Conservation (phyloP, 2,888 invertebrate genomes). For the Charanyca ferruginea region DNA sequence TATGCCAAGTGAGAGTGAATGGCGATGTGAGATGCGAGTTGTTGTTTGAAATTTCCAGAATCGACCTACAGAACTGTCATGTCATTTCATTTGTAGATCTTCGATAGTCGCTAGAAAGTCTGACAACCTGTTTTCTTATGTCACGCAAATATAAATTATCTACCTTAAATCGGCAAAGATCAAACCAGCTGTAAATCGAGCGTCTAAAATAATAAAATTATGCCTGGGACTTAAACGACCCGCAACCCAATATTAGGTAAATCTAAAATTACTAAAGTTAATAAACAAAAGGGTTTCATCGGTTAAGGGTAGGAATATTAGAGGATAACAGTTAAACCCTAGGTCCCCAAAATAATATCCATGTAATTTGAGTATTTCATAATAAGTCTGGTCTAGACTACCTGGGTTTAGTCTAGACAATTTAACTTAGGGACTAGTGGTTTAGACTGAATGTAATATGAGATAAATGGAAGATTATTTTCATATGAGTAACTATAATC, state of each 20-base stretch:
- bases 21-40: too few relatives aligned
- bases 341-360: background rate
- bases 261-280: background rate
- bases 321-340: background rate
- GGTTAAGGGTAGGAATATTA: background rate
- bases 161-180: too few relatives aligned
- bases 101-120: too few relatives aligned
- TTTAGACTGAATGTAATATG: background rate
- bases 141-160: too few relatives aligned
- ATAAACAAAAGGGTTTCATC: background rate
- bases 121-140: too few relatives aligned
- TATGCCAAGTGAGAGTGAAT: too few relatives aligned
- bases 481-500: too few relatives aligned
- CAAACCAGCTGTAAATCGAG: too few relatives aligned
- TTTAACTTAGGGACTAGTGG: slow-evolving; percentile 6
- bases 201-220: too few relatives aligned
- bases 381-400: slow-evolving; percentile 12
- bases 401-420: slow-evolving; percentile 27
- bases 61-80: too few relatives aligned
- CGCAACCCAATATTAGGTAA: background rate
- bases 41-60: too few relatives aligned
- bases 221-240: background rate
- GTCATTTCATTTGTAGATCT: too few relatives aligned
- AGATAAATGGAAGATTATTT: background rate
- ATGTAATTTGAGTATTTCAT: slow-evolving; percentile 10